phyloP scores from a whole-genome alignment of 2,113 vertebrate genomes.

The Narcine bancroftii region DNA sequence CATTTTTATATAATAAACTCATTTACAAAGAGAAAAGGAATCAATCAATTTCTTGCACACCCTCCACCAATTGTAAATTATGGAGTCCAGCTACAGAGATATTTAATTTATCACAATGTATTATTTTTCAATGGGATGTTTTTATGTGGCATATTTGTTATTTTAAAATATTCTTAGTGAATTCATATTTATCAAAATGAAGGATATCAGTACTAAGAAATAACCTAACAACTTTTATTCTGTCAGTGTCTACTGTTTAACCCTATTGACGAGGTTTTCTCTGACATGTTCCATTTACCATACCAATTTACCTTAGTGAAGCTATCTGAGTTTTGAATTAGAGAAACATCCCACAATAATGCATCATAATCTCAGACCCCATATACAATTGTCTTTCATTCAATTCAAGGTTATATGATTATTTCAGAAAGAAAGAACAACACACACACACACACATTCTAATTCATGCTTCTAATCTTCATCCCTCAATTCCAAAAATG shows the following conservation, averaged over 20 bases:
- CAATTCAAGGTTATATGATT: too few species aligned
- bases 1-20: constrained; percentile 29
- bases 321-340: neutral
- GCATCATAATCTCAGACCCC: neutral
- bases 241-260: neutral
- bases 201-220: neutral
- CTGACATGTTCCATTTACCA: neutral
- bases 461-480: neutral
- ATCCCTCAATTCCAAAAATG: neutral
- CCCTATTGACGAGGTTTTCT: neutral
- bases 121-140: constrained; percentile 27
- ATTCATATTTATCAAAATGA: constrained; percentile 27
- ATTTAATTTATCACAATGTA: neutral
- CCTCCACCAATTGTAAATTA: constrained; percentile 9
- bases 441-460: too few species aligned
- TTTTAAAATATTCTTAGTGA: constrained; percentile 10
- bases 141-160: neutral
- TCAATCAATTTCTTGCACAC: constrained; percentile 3
- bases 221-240: neutral
- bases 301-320: neutral
- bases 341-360: neutral
- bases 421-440: neutral
- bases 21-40: neutral
- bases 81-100: neutral
- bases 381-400: too few species aligned